Conservation (phyloP, 2,888 invertebrate genomes). For the Anodontia alba region DNA sequence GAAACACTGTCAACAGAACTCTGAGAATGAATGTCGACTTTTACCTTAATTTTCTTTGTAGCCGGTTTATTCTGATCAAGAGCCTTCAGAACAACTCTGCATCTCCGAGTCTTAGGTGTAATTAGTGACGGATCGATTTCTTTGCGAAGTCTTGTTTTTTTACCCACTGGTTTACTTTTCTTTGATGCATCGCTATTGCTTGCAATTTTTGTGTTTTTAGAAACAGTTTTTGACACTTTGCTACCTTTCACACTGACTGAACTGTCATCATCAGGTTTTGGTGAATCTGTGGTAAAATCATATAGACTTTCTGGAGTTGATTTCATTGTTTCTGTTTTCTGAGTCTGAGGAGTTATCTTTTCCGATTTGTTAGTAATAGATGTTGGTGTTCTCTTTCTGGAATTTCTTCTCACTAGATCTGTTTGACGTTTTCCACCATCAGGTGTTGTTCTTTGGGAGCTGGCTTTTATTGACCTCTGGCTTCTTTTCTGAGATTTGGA, state of each 20-base stretch:
- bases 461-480: background rate
- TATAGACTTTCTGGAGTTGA: slow-evolving; percentile 25
- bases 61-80: background rate
- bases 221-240: background rate
- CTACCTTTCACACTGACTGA: background rate
- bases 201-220: background rate
- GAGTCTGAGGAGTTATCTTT: background rate
- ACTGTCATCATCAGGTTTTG: background rate
- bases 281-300: slow-evolving; percentile 42
- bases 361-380: background rate
- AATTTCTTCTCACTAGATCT: background rate
- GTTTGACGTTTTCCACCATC: background rate
- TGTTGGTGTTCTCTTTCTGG: background rate
- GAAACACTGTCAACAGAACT: background rate
- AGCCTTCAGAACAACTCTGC: background rate
- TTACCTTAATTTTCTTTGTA: slow-evolving; percentile 7
- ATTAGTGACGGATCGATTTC: background rate
- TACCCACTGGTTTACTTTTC: background rate
- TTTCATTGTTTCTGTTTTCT: background rate
- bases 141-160: background rate
- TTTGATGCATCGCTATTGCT: background rate
- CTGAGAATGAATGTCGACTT: background rate
- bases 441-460: background rate
- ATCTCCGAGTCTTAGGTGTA: slow-evolving; percentile 1
- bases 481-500: background rate